Evolutionary conservation across 2,113 vertebrate species (phyloP).

Genomic region (Amphilophus citrinellus): DNA sequence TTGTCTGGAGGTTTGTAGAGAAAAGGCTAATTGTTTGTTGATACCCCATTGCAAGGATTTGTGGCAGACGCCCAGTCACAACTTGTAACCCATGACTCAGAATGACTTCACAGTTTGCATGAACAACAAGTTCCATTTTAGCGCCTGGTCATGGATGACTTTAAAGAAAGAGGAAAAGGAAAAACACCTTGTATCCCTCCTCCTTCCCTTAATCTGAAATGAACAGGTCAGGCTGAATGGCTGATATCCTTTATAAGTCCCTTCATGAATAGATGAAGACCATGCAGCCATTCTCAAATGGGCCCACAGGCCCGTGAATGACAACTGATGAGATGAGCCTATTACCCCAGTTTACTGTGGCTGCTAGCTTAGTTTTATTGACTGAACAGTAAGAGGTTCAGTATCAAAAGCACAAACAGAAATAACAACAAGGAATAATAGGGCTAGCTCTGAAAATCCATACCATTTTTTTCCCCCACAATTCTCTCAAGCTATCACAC

Average conservation of each 20-base stretch:
- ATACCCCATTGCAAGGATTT: constrained; percentile 38
- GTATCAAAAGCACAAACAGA: constrained; percentile 52
- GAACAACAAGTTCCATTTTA: constrained; percentile 56
- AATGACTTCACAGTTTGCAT: constrained; percentile 64
- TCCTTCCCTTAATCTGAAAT: constrained; percentile 54
- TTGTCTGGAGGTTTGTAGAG: constrained; percentile 54
- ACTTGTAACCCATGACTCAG: constrained; percentile 66
- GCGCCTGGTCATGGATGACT: constrained; percentile 54
- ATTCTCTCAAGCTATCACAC: constrained; percentile 56
- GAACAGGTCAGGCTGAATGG: constrained; percentile 27
- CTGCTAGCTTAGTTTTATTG: constrained; percentile 68
- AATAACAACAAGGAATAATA: constrained; percentile 72
- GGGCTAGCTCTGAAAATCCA: constrained; percentile 51
- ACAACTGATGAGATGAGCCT: constrained; percentile 66
- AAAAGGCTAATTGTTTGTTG: constrained; percentile 74
- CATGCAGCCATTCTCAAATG: constrained; percentile 43
- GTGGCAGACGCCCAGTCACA: constrained; percentile 46
- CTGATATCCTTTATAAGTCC: constrained; percentile 58
- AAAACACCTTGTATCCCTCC: not conserved
- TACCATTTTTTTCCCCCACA: constrained; percentile 25
- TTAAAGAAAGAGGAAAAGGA: constrained; percentile 38
- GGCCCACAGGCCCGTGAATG: constrained; percentile 57
- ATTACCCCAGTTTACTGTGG: constrained; percentile 53
- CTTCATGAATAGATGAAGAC: constrained; percentile 33
- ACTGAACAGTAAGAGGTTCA: constrained; percentile 62